These are phyloP conservation scores for Heteromormyrus szaboi DNA, from an alignment of 2,797 vertebrate species.

Conservation along the genomic window DNA sequence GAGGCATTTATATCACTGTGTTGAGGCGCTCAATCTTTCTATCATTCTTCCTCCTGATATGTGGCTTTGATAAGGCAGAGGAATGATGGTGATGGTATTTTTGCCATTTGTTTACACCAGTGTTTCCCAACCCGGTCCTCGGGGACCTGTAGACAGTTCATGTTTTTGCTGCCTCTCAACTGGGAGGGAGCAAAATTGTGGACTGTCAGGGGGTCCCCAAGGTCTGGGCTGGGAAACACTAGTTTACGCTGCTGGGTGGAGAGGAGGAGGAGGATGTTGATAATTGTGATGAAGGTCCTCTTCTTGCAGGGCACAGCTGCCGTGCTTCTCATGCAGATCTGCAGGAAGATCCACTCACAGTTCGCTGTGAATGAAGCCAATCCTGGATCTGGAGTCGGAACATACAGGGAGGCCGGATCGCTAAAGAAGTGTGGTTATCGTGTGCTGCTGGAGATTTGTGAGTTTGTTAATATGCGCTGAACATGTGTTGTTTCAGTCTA, in stretches of 20 bases:
- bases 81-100: not conserved
- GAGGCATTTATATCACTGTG: not conserved
- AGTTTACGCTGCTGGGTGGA: not conserved
- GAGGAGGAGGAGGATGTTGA: not conserved
- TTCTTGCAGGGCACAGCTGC: slow-evolving; percentile 66
- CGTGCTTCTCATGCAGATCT: slow-evolving; percentile 73
- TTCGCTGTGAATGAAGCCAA: slow-evolving; percentile 49
- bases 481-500: not conserved
- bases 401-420: slow-evolving; percentile 32
- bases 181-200: not conserved
- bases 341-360: slow-evolving; percentile 67
- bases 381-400: slow-evolving; percentile 13
- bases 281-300: not conserved
- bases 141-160: not conserved
- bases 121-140: not conserved
- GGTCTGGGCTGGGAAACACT: not conserved
- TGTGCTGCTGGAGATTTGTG: slow-evolving; percentile 56
- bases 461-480: slow-evolving; percentile 34
- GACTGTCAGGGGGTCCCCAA: not conserved
- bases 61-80: not conserved
- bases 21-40: not conserved
- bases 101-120: not conserved
- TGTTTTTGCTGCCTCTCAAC: not conserved
- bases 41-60: not conserved
- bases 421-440: slow-evolving; percentile 55